Evolutionary conservation across 2,888 invertebrate species (phyloP).

Genomic region (Andrena minutula): DNA sequence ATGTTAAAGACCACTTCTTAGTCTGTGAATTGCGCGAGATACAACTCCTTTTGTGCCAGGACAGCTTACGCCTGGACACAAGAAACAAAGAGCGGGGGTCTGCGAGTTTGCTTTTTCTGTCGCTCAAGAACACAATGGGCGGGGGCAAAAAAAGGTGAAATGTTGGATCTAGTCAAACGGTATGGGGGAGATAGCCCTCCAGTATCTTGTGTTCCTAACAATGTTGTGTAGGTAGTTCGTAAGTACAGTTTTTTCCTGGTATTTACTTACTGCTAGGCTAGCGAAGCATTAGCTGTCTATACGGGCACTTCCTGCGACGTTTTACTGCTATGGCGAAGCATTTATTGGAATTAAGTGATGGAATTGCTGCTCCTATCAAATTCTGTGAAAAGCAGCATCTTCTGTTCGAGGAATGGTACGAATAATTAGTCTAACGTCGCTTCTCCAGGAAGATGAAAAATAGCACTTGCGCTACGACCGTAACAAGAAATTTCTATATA

Average conservation of each 20-base stretch:
- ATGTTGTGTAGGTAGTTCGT: neutral
- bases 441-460: neutral
- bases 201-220: neutral
- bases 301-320: neutral
- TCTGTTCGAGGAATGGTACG: neutral
- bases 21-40: neutral
- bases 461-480: too few relatives aligned
- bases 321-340: neutral
- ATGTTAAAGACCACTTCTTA: too few relatives aligned
- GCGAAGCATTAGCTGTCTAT: neutral
- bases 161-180: conserved; percentile 2
- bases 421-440: neutral
- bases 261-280: neutral
- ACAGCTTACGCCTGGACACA: neutral
- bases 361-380: neutral
- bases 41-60: neutral
- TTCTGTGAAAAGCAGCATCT: neutral
- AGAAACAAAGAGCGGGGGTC: neutral
- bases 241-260: neutral
- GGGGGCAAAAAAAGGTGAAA: neutral
- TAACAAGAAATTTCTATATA: too few relatives aligned
- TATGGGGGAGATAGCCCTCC: neutral
- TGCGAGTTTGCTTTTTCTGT: conserved; percentile 5
- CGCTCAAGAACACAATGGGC: neutral
- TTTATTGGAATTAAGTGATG: neutral